Evolutionary conservation across 2,797 vertebrate species (phyloP).

Genomic region (Cynodonichthys magdalenae): DNA sequence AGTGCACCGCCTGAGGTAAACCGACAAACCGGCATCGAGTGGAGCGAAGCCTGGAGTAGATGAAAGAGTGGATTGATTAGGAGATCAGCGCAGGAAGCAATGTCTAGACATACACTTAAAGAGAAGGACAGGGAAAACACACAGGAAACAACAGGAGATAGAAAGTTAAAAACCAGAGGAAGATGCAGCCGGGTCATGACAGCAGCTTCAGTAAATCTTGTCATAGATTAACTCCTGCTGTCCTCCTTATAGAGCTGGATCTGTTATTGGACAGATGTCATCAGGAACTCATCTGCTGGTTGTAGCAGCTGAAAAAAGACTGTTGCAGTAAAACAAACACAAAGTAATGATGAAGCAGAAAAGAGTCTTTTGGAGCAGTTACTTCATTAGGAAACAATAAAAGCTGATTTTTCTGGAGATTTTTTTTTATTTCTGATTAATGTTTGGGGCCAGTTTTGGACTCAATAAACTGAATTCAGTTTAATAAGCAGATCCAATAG

Average conservation of each 20-base stretch:
- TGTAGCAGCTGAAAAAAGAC: background rate
- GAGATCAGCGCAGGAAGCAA: background rate
- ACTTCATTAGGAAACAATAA: too few species aligned
- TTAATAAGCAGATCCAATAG: too few species aligned
- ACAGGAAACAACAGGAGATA: background rate
- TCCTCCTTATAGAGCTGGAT: constrained; percentile 1
- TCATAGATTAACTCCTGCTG: background rate
- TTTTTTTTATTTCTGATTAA: too few species aligned
- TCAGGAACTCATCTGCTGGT: background rate
- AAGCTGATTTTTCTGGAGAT: too few species aligned
- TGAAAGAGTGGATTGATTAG: constrained; percentile 7
- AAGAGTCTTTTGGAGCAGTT: too few species aligned
- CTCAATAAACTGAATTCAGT: too few species aligned
- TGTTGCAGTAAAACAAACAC: too few species aligned
- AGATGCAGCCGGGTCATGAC: background rate
- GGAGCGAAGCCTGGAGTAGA: background rate
- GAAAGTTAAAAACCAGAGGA: constrained; percentile 2
- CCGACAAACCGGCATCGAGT: background rate
- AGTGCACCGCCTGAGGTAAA: background rate
- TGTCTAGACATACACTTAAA: constrained; percentile 11
- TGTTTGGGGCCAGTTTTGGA: too few species aligned
- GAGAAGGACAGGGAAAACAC: background rate
- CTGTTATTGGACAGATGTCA: constrained; percentile 1
- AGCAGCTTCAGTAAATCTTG: background rate
- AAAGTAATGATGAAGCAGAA: too few species aligned